These are phyloP conservation scores for Haliaeetus leucogaster DNA, from an alignment of 2,113 vertebrate species.

Conservation along the genomic window DNA sequence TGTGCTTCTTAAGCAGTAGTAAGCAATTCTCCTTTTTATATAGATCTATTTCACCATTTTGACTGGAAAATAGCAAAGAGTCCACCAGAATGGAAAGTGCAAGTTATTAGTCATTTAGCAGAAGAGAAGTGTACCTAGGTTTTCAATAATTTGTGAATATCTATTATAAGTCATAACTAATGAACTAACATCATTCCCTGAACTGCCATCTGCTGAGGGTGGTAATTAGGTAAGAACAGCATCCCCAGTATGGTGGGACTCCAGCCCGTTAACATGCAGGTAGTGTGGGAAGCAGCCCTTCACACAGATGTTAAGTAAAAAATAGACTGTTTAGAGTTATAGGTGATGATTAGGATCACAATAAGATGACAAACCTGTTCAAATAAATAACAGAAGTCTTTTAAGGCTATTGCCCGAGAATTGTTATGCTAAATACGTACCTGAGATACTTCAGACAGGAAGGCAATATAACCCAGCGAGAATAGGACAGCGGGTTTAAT, in stretches of 20 bases:
- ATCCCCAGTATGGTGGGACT: not conserved
- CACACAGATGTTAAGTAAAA: constrained; percentile 47
- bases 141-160: constrained; percentile 2
- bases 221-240: constrained; percentile 51
- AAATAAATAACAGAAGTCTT: constrained; percentile 27
- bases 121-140: not conserved
- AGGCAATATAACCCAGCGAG: not conserved
- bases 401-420: not conserved
- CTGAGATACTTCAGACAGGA: not conserved
- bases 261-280: not conserved
- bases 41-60: not conserved
- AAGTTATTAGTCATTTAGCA: not conserved
- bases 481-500: not conserved
- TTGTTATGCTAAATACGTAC: not conserved
- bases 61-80: not conserved
- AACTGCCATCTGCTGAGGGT: constrained; percentile 21
- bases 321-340: constrained; percentile 18
- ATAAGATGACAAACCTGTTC: not conserved
- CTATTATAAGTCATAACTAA: constrained; percentile 22
- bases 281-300: constrained; percentile 49
- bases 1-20: not conserved
- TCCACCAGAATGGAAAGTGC: not conserved
- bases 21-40: not conserved
- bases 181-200: not conserved
- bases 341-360: not conserved